Evolutionary conservation across 2,797 vertebrate species (phyloP), one percentile per base, ranked within the genome.

Genomic region (Sebastes wilsoni): DNA sequence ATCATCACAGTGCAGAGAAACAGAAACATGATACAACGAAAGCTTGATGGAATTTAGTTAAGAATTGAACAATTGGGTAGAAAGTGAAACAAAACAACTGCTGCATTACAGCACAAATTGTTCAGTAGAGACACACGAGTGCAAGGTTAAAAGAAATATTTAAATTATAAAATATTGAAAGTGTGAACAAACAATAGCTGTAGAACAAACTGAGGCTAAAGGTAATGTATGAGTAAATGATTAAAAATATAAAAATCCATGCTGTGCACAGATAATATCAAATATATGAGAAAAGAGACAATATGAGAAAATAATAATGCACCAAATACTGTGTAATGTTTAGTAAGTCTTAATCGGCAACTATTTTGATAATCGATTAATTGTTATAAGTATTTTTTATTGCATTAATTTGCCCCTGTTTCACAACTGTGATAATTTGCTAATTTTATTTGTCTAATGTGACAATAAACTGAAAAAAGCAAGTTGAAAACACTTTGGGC

Each of bases 1-100:
- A 60, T 52, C 36, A 42, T 52, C 36, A 42, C 72, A 72, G 68
- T 25, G 28, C 72, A 70, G 69, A 79, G 42, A 72, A 82, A 81
- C 64, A 55, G 65, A 6, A 69, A 86, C 38, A 36, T 4, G 28
- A 75, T 46, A 54, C 46, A 72, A 81, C 12, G 32, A 20, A 71
- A 55, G 56, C 66, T 55, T 22, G n/a, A 16, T 9, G 8, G 56
- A 20, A 34, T 64, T 69, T 30, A 42, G 49, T 71, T 75, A 52
- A 72, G 60, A 85, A 80, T 56, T 77, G 60, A 77, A 79, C 54
- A 60, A 77, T 79, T 8, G 20, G 9, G 4, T 12, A 34, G 12
- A 66, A 79, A 54, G 23, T 60, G 30, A 4, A 73, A 52, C 32
- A 55, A 72, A 73, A 65, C 23, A 67, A 23, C n/a, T 23, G 34